Base-by-base conservation (phyloP, 2,113 vertebrate genomes). In the Xiphorhynchus elegans region DNA sequence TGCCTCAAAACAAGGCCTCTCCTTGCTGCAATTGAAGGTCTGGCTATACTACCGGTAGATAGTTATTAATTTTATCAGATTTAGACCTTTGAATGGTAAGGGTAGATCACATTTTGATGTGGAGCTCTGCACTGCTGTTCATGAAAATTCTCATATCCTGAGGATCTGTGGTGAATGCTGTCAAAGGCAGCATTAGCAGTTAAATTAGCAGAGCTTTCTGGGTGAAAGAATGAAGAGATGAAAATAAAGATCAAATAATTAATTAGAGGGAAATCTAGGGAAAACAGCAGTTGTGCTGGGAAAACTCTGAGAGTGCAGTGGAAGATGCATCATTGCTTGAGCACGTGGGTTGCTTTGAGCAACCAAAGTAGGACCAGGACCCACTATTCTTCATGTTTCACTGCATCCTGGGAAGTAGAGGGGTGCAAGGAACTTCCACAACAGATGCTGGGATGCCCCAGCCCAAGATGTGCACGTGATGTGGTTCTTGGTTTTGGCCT, bases 341-440 rank as follows among this genome's bases (percentile, higher is more conserved):
- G 66, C 21, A 11, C 12, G 1, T 17, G 73, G 25, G 28, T 5
- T 77, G 42, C 42, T 84, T 59, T 59, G 20, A 84, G 52, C 7
- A 58, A 28, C 6, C 11, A 18, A 53, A 4, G 10, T 53, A 31
- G 35, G 47, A 70, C 19, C 35, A 55, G 42, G n/a, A 70, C 25
- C 4, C n/a, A 31, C 7, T 37, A 31, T 42, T 33, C n/a, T 28
- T 92, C 12, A 4, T 33, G 35, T 52, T 52, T 35, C 44, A 13
- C 26, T 1, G 1, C 28, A 35, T 56, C 68, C 37, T 1, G 0
- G 55, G 40, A 68, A 35, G 49, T 0, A 2, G 40, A 37, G 10
- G 16, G 40, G 2, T 69, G 29, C 2, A 10, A 64, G 53, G 13
- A 91, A 3, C 15, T 14, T 39, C 40, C 25, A 3, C 6, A 24